Evolutionary conservation across 2,113 vertebrate species (phyloP), one percentile per base, ranked within the genome.

Genomic region (Siphamia tubifer): DNA sequence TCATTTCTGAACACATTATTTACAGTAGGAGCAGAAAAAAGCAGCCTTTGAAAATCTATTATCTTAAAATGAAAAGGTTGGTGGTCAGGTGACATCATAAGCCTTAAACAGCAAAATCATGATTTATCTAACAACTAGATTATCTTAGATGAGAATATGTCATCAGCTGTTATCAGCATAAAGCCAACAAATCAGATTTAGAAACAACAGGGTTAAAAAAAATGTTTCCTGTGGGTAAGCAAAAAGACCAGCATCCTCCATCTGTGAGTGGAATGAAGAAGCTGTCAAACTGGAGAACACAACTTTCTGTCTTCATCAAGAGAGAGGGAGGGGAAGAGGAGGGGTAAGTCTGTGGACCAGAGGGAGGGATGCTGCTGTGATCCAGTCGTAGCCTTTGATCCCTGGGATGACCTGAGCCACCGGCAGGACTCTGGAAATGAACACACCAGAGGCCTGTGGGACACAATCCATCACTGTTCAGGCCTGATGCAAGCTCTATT

Each of bases 371-470:
- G 48, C 51, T 77, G 53, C 61, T 36, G 53, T 68, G 81, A 90
- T 85, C 81, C 82, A 45, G 34, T 62, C 12, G 3, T 63, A 88
- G 84, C 85, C 79, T 88, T 87, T 89, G 89, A 89, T 89, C 85
- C 78, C 68, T 45, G 39, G 55, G 68, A 82, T 87, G 85, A 88
- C 89, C 85, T 32, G 45, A 74, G 64, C 61, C 72, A 71, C 77
- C 19, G 44, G 27, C 62, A 70, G 77, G 82, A 80, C 68, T 74
- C 71, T 72, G 55, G 45, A 86, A 84, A 86, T 83, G 85, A 89
- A 83, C 69, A 83, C 81, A 67, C 42, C n/a, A 56, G 79, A 74
- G 78, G 68, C 78, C 71, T 67, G 24, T 38, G 76, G 74, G 71
- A 81, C 48, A 15, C 80, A 44, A 84, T 90, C 83, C 78, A 84